Evolutionary conservation across 2,113 vertebrate species (phyloP).

Genomic region (Epinephelus moara): DNA sequence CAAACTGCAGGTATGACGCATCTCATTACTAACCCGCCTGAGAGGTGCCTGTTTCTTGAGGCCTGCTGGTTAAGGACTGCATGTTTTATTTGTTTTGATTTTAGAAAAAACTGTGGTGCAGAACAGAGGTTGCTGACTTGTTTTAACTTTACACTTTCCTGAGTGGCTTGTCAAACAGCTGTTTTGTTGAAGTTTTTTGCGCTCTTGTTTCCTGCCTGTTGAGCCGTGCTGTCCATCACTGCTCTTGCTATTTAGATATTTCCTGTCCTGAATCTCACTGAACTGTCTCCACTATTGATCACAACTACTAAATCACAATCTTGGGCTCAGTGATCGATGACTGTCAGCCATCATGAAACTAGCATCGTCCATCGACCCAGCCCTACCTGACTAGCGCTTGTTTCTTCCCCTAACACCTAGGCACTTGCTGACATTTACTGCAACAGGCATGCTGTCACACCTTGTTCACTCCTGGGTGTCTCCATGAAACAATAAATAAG

Average conservation of each 20-base stretch:
- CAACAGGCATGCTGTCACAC: constrained; percentile 39
- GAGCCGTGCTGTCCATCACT: background rate
- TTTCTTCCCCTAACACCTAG: background rate
- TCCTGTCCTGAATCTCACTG: background rate
- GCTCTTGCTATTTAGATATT: background rate
- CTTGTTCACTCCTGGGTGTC: constrained; percentile 36
- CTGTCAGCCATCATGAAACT: no score
- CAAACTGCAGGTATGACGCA: constrained; percentile 7
- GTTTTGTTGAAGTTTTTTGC: background rate
- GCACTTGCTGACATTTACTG: constrained; percentile 42
- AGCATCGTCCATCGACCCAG: no score
- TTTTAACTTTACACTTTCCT: background rate
- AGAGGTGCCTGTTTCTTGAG: background rate
- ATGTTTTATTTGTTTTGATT: background rate
- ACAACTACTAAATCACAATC: background rate
- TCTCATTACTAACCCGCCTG: background rate
- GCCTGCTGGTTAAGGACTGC: background rate
- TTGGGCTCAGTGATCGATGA: background rate
- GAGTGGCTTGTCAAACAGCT: background rate
- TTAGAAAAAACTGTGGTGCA: background rate
- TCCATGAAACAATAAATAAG: constrained; percentile 70
- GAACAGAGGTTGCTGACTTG: background rate
- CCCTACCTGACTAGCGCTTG: background rate
- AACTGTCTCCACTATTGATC: background rate
- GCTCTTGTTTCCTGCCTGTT: background rate